Percentiles rank a stretch among this genome's conserved stretches.
phyloP scores from a whole-genome alignment of 2,888 invertebrate species.

The Beris chalybata region DNA sequence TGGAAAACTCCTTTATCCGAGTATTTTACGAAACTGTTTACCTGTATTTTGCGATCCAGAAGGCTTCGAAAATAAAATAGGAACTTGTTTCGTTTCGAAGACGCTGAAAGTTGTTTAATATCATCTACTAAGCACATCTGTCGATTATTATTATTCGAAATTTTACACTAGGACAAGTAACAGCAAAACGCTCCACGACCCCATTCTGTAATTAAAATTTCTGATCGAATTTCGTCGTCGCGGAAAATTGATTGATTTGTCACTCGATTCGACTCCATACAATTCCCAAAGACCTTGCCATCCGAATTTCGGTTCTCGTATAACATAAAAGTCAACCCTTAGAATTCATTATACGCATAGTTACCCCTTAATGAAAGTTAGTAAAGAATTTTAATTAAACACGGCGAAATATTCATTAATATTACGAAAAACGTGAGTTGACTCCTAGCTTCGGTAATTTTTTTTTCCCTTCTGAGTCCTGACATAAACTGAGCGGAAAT shows the following conservation, averaged over 20 bases:
- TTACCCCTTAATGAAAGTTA: conserved; percentile 31
- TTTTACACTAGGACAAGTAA: too few relatives aligned
- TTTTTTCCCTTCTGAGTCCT: too few relatives aligned
- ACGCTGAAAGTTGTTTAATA: too few relatives aligned
- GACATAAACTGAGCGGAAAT: too few relatives aligned
- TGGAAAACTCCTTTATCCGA: not conserved
- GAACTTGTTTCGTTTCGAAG: too few relatives aligned
- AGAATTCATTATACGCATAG: conserved; percentile 32
- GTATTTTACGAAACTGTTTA: not conserved
- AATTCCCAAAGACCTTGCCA: conserved; percentile 8
- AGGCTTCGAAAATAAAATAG: not conserved
- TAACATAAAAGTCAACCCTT: conserved; percentile 28
- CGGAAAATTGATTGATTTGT: too few relatives aligned
- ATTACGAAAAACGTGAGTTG: conserved; percentile 18
- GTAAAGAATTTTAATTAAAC: conserved; percentile 32
- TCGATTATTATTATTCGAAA: too few relatives aligned
- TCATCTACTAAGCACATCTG: too few relatives aligned
- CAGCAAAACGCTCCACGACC: too few relatives aligned
- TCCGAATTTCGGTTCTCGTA: conserved; percentile 1
- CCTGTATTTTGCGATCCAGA: conserved; percentile 1
- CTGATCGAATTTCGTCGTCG: too few relatives aligned
- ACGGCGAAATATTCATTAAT: conserved; percentile 29
- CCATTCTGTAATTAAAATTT: too few relatives aligned
- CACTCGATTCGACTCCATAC: not conserved
- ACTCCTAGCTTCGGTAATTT: not conserved